phyloP scores from a whole-genome alignment of 2,888 invertebrate genomes.

The Drosophila macrospina region DNA sequence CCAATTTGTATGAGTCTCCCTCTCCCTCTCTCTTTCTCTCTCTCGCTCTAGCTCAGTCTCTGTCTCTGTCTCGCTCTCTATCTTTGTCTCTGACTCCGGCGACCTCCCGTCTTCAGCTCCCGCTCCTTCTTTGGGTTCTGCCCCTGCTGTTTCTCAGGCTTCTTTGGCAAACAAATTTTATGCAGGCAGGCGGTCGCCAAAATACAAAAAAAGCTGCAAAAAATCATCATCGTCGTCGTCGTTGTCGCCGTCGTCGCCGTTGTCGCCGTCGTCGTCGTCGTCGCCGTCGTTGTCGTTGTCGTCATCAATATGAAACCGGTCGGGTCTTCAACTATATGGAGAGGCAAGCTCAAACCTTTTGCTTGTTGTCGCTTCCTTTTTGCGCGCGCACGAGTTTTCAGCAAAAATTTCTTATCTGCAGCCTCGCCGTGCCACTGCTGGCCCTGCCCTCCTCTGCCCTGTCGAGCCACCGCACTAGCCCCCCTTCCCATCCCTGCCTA shows the following conservation, averaged over 20 bases:
- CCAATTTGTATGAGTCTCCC: constrained; percentile 69
- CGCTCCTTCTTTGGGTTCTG: constrained; percentile 24
- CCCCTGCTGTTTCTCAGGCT: constrained; percentile 60
- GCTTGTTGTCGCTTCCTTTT: constrained; percentile 68
- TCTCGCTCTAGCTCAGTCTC: background rate
- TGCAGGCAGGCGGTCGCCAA: constrained; percentile 63
- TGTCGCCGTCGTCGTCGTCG: constrained; percentile 39
- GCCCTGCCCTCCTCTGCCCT: background rate
- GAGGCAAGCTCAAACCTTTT: constrained; percentile 21
- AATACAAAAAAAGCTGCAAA: constrained; percentile 4
- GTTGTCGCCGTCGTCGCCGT: constrained; percentile 3
- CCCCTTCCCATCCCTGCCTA: constrained; percentile 4
- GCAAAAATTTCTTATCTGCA: constrained; percentile 78
- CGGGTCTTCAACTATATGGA: constrained; percentile 17
- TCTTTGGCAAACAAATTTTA: constrained; percentile 75
- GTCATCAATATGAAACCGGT: constrained; percentile 73
- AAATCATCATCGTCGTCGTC: constrained; percentile 8
- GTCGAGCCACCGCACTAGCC: background rate
- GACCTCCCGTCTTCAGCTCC: constrained; percentile 1
- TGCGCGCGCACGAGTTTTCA: constrained; percentile 78
- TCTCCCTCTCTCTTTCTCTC: background rate
- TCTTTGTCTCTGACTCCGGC: background rate
- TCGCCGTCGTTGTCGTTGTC: constrained; percentile 34
- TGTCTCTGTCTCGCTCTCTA: background rate
- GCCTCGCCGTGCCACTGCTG: constrained; percentile 15